Evolutionary conservation across 2,797 vertebrate species (phyloP).

Genomic region (Protonibea diacanthus): DNA sequence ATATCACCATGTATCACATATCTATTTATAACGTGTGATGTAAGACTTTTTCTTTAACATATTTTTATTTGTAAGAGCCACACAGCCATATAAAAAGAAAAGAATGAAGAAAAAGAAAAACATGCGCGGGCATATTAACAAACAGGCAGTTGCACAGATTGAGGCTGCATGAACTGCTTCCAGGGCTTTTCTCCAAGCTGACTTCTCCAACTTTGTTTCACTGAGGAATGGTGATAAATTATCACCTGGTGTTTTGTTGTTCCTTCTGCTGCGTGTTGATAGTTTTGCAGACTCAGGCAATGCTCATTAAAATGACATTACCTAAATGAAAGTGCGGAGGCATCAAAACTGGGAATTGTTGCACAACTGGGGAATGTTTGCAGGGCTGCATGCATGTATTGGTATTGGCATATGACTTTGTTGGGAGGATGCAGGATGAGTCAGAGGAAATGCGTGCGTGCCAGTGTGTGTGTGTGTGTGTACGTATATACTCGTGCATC

Average conservation of each 20-base stretch:
- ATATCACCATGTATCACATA: not conserved
- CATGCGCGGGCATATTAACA: no score
- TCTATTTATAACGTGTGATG: not conserved
- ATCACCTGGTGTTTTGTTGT: conserved; percentile 52
- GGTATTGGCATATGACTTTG: conserved; percentile 21
- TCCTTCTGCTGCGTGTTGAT: conserved; percentile 37
- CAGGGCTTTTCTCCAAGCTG: not conserved
- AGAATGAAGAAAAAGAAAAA: no score
- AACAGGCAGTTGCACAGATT: no score
- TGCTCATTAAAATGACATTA: conserved; percentile 77
- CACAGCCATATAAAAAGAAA: no score
- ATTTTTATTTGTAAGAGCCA: no score
- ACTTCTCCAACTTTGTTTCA: conserved; percentile 42
- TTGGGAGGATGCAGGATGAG: conserved; percentile 54
- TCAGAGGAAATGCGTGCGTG: conserved; percentile 46
- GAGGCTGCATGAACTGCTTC: no score
- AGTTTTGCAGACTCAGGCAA: conserved; percentile 62
- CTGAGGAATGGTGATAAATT: conserved; percentile 41
- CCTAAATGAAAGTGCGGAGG: conserved; percentile 52
- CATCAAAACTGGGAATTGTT: conserved; percentile 47
- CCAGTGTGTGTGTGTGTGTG: conserved; percentile 13
- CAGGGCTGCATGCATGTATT: conserved; percentile 18
- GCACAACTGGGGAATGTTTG: conserved; percentile 57
- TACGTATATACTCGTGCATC: conserved; percentile 22
- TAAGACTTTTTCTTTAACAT: no score